Conservation (phyloP, 2,797 vertebrate species). For the Simalia tracyae region DNA sequence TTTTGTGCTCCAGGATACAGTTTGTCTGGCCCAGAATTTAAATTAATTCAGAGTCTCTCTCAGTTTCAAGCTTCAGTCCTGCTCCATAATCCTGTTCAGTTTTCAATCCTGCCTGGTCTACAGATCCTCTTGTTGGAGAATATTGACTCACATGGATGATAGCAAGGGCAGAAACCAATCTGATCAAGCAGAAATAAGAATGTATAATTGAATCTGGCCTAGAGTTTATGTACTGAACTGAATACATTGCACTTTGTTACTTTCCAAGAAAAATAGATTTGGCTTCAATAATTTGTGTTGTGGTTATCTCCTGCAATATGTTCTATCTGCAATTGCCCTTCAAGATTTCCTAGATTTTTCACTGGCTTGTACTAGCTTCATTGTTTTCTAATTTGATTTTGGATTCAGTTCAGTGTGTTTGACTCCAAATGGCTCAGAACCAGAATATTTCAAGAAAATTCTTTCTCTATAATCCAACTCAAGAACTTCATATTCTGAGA, state of each 20-base stretch:
- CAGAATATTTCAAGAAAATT: background rate
- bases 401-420: background rate
- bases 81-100: too few relatives aligned
- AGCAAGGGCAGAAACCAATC: background rate
- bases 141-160: too few relatives aligned
- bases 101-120: too few relatives aligned
- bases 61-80: too few relatives aligned
- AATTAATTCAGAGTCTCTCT: background rate
- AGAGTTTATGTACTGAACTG: background rate
- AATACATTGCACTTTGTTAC: background rate
- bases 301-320: background rate
- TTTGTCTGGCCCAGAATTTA: background rate
- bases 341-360: background rate
- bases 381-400: background rate
- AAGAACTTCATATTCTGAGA: background rate
- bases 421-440: background rate
- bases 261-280: background rate
- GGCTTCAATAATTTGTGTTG: background rate
- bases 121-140: too few relatives aligned
- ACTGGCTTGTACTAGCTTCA: background rate
- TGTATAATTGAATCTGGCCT: background rate
- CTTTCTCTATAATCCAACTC: background rate
- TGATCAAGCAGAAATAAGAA: background rate
- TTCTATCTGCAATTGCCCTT: background rate
- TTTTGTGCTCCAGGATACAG: background rate